Evolutionary conservation across 1,140 invertebrate genomes (phyloP), one percentile per base, ranked within the genome.

Genomic region (Meloidogyne chitwoodi): DNA sequence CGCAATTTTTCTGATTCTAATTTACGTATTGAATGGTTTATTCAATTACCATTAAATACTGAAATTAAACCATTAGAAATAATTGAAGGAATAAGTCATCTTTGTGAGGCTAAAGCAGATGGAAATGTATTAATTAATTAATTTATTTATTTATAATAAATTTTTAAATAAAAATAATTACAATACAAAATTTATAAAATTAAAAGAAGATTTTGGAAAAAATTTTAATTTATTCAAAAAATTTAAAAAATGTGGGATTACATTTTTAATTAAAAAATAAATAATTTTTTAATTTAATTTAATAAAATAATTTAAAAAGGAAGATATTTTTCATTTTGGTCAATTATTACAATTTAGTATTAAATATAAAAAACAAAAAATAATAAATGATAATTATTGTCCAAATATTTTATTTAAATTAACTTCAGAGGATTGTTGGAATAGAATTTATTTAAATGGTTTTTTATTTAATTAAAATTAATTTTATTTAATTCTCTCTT

Each of bases 311-410:
- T 44, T 56, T 56, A n/a, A n/a, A 5, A 63, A 73, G 70, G 48
- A 73, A 19, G 56, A 73, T 38, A 64, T 73, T 22, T 61, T 38
- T 26, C 48, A 73, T 64, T 73, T 73, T n/a, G 70, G 70, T 4
- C 34, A 73, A 26, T 64, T 61, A 24, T 63, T 73, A 29, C 29
- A 73, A 62, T 73, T 73, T 31, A 29, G 27, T 31, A 61, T 73
- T 19, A 61, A 62, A 34, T 73, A 38, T 16, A 34, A 64, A 24
- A 11, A 19, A 11, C 2, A 19, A 29, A 64, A 22, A n/a, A 22
- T 6, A 31, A 22, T 6, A 62, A 29, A 26, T 56, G 12, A 62
- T 34, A 73, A 19, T 68, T 2, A 11, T 63, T 73, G 70, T 56
- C 70, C 70, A 27, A 56, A 12, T 26, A 19, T 73, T 27, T 64